phyloP scores from a whole-genome alignment of 1,140 invertebrate species.

The Brachionus koreanus region DNA sequence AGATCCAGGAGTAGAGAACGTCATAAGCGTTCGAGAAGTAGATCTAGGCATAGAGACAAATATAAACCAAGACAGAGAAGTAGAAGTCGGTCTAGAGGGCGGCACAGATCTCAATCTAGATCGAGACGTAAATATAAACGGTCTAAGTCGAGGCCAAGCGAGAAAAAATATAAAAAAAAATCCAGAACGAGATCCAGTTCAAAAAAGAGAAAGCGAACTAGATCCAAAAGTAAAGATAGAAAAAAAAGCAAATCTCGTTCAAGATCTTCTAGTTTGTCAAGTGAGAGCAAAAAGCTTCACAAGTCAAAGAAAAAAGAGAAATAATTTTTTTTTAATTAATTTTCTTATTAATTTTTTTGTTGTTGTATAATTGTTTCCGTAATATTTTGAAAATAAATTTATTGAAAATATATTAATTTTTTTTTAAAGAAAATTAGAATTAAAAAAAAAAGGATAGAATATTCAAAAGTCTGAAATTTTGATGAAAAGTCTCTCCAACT shows the following conservation, averaged over 20 bases:
- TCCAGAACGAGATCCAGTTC: neutral
- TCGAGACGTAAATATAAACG: neutral
- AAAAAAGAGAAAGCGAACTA: neutral
- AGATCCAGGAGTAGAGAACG: constrained; percentile 4
- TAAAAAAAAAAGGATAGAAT: too few relatives aligned
- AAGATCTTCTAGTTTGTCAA: neutral
- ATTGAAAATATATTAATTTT: neutral
- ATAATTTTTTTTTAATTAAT: neutral
- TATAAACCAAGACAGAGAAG: neutral
- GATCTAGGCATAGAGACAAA: neutral
- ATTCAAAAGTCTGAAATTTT: too few relatives aligned
- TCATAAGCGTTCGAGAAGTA: constrained; percentile 1
- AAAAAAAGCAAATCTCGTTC: constrained; percentile 21
- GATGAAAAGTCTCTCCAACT: too few relatives aligned
- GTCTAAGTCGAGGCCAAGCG: neutral
- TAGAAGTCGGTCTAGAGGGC: neutral
- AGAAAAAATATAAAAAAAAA: constrained; percentile 21
- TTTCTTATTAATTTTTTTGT: neutral
- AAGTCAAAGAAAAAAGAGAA: constrained; percentile 15
- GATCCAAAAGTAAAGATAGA: neutral
- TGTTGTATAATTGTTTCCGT: neutral
- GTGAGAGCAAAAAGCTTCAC: neutral
- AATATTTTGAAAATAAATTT: neutral
- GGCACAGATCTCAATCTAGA: neutral
- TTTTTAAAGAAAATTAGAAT: too few relatives aligned